Evolutionary conservation across 2,113 vertebrate species (phyloP), one percentile per base, ranked within the genome.

Genomic region (Macheiramphus alcinus): DNA sequence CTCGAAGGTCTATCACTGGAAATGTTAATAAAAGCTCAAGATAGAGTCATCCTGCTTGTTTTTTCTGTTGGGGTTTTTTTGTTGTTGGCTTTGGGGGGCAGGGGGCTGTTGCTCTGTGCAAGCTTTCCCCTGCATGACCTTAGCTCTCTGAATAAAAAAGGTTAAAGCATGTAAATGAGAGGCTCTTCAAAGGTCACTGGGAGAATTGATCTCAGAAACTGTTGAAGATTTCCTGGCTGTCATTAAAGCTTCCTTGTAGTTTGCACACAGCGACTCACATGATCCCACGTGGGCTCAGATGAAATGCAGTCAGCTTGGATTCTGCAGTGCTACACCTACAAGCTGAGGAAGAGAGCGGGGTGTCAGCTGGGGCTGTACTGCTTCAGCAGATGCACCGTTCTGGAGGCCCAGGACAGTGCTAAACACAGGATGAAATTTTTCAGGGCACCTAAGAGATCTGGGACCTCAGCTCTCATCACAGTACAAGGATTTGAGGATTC

Each of bases 1-100:
- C 78, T 95, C 76, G 90, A 85, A 86, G 82, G 68, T 86, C 78
- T 92, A 43, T 93, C 83, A 73, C 86, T 94, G 72, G 79, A 88
- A 95, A 78, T 63, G 92, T 80, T 92, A 91, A 70, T 83, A 86
- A 67, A 86, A 90, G 67, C 56, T 72, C 71, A 87, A 80, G 88
- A 94, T 76, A 93, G 93, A 96, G 45, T 87, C 73, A 94, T 42
- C 20, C 73, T 83, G 50, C 65, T 68, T 91, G 38, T 23, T 29
- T 74, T 93, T 90, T 47, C 25, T 78, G 31, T 31, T 6, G 50
- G 25, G 1, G 62, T 23, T 90, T 23, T 62, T 81, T 82, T 29
- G 12, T 27, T 52, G 26, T 52, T 53, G 52, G 52, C 27, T 53
- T 52, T 52, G 25, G 8, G 52, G 27, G 52, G 48, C 48, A 25